A percentile compares a stretch with the other conserved stretches of the same genome.
These are phyloP conservation scores for Napeogenes sylphis DNA, from an alignment of 2,888 invertebrate species.

Conservation along the genomic window DNA sequence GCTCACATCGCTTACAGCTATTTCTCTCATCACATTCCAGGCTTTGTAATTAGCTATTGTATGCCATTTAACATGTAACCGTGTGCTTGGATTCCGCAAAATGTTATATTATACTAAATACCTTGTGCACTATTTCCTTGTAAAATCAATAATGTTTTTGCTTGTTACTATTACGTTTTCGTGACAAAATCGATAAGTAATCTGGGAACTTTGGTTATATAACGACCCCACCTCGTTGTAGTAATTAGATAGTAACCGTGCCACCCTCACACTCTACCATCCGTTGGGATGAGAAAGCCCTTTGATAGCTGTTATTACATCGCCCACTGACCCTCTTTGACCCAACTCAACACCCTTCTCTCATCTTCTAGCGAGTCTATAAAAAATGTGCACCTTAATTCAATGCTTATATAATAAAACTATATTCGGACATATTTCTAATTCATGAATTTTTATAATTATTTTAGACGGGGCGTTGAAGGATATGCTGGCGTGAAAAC, in stretches of 20 bases:
- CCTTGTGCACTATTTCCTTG: conserved; percentile 12
- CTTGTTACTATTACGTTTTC: too few relatives aligned
- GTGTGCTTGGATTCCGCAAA: background rate
- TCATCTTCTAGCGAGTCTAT: conserved; percentile 16
- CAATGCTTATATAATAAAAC: background rate
- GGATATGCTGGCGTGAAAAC: conserved; percentile 45
- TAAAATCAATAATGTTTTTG: background rate
- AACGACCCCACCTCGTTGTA: conserved; percentile 16
- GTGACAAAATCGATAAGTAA: background rate
- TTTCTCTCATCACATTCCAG: conserved; percentile 13
- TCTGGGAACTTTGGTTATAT: conserved; percentile 7
- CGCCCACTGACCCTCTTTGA: conserved; percentile 55
- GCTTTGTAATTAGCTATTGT: conserved; percentile 6
- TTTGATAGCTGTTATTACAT: conserved; percentile 55
- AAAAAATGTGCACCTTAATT: conserved; percentile 19
- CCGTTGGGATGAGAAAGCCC: conserved; percentile 41
- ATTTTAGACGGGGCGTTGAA: background rate
- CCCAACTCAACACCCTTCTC: conserved; percentile 51
- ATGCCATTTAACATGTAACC: conserved; percentile 5
- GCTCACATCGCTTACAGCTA: conserved; percentile 12
- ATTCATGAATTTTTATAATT: too few relatives aligned
- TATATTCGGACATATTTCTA: too few relatives aligned
- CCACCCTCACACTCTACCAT: conserved; percentile 34
- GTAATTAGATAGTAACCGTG: conserved; percentile 26
- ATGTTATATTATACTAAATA: conserved; percentile 14